phyloP scores from a whole-genome alignment of 2,797 vertebrate species.

The Gymnoscopelus microlampas region DNA sequence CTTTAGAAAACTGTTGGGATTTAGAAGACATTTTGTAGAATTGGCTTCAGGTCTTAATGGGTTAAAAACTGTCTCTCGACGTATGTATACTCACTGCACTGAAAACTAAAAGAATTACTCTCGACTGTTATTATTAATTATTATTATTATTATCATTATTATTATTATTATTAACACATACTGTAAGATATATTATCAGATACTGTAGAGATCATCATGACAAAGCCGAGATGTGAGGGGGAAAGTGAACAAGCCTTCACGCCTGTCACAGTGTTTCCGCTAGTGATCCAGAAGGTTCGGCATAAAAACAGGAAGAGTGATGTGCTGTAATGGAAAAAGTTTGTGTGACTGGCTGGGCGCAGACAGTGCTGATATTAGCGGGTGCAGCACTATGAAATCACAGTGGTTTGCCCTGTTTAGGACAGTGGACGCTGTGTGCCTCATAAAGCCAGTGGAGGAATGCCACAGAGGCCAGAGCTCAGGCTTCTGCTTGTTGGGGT shows the following conservation, averaged over 20 bases:
- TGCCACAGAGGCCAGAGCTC: conserved; percentile 36
- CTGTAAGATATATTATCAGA: conserved; percentile 60
- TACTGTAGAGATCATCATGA: conserved; percentile 45
- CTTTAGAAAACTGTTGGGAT: too few species aligned
- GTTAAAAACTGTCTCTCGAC: conserved; percentile 57
- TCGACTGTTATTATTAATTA: too few species aligned
- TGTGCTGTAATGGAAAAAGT: conserved; percentile 70
- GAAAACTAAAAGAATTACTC: background rate
- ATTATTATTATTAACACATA: too few species aligned
- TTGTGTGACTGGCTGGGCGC: conserved; percentile 28
- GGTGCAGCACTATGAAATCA: conserved; percentile 51
- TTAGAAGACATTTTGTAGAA: too few species aligned
- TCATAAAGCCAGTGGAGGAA: conserved; percentile 53
- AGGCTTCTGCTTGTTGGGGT: conserved; percentile 15
- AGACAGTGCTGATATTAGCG: conserved; percentile 55
- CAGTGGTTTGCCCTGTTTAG: conserved; percentile 34
- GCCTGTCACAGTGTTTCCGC: conserved; percentile 47
- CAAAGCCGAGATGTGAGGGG: conserved; percentile 14
- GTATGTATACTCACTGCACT: background rate
- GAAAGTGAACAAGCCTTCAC: conserved; percentile 37
- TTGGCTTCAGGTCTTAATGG: too few species aligned
- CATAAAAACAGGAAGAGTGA: conserved; percentile 69
- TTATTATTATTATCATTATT: too few species aligned
- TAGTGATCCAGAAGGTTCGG: conserved; percentile 22
- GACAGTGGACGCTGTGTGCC: conserved; percentile 57